Percentiles rank a stretch among this genome's conserved stretches.
These are phyloP conservation scores for Gastrophysa polygoni DNA, from an alignment of 2,888 invertebrate species.

Conservation along the genomic window DNA sequence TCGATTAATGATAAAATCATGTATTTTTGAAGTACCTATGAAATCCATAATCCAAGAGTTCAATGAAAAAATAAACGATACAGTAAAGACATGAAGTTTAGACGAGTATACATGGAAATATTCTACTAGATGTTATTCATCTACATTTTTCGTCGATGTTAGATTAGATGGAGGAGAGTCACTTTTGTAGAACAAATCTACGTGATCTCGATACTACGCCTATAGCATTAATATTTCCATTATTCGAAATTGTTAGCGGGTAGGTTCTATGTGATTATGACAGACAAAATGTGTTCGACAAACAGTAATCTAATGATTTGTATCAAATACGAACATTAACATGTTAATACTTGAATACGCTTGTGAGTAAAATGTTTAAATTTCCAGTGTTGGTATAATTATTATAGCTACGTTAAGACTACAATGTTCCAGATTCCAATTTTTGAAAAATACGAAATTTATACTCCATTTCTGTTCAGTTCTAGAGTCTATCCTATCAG, in stretches of 20 bases:
- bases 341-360: not conserved
- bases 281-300: not conserved
- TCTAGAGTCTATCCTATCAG: too few relatives aligned
- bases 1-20: too few relatives aligned
- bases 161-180: not conserved
- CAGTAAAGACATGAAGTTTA: too few relatives aligned
- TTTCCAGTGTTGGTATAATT: not conserved
- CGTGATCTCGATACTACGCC: not conserved
- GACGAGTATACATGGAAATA: too few relatives aligned
- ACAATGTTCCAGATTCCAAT: too few relatives aligned
- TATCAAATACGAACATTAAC: not conserved
- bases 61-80: too few relatives aligned
- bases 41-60: too few relatives aligned
- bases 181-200: not conserved
- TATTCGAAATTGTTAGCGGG: not conserved
- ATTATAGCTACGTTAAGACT: not conserved
- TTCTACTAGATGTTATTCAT: too few relatives aligned
- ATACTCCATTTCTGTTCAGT: too few relatives aligned
- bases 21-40: too few relatives aligned
- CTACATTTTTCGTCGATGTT: too few relatives aligned
- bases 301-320: not conserved
- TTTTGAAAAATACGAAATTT: too few relatives aligned
- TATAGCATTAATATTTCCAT: not conserved
- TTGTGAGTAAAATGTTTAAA: not conserved
- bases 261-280: not conserved